Conservation (phyloP, 2,797 vertebrate genomes). For the Falco peregrinus region DNA sequence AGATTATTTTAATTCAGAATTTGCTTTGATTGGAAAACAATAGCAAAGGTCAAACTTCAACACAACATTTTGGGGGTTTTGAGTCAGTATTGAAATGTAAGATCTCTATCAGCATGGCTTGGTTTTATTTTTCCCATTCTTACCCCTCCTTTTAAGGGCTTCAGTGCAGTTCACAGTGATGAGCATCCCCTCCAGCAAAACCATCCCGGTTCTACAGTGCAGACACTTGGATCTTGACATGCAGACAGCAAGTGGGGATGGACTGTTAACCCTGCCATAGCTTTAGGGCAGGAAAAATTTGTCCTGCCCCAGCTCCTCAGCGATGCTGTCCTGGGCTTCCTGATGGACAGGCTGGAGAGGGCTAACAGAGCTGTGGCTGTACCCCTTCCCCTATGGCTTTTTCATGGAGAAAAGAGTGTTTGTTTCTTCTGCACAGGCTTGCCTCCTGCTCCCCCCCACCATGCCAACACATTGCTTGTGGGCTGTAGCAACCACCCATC, state of each 20-base stretch:
- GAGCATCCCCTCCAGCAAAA: background rate
- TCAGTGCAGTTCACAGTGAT: background rate
- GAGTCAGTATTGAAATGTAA: background rate
- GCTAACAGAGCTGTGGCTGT: background rate
- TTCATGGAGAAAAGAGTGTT: background rate
- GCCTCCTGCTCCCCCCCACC: background rate
- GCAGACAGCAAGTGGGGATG: fast-evolving
- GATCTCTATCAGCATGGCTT: background rate
- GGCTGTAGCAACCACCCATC: background rate
- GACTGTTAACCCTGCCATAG: background rate
- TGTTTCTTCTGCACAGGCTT: background rate
- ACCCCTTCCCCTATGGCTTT: background rate
- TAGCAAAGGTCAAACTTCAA: background rate
- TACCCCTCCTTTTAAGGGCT: background rate
- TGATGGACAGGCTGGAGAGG: background rate
- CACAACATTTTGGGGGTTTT: background rate
- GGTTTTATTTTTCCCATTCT: background rate
- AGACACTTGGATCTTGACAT: background rate
- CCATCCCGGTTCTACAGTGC: fast-evolving
- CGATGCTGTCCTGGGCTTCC: background rate
- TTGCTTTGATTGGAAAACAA: background rate
- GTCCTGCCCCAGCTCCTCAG: background rate
- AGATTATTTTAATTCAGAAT: background rate
- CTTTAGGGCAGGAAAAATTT: background rate
- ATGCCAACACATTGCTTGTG: background rate